Evolutionary conservation across 2,888 invertebrate genomes (phyloP).

Genomic region (Eudemis profundana): DNA sequence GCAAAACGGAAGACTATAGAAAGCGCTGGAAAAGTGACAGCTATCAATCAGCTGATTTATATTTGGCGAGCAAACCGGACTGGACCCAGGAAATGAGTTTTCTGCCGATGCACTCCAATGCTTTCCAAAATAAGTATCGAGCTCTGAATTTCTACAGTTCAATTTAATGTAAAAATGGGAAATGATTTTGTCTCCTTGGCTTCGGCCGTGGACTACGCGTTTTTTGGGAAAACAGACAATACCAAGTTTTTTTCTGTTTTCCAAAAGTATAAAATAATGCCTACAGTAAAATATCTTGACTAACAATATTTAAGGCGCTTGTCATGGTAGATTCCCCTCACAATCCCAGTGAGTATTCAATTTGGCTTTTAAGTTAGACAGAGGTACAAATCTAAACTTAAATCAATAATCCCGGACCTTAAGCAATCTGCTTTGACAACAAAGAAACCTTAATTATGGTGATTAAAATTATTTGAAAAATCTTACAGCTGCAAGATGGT

Average conservation of each 20-base stretch:
- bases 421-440: not conserved
- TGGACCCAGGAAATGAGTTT: slow-evolving; percentile 39
- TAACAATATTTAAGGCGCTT: no score
- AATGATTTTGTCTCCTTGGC: not conserved
- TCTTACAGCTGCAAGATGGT: not conserved
- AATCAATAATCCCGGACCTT: no score
- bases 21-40: slow-evolving; percentile 39
- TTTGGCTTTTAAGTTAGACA: no score
- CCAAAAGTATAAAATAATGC: no score
- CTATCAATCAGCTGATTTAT: slow-evolving; percentile 38
- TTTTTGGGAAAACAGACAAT: no score
- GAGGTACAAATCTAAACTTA: no score
- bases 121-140: not conserved
- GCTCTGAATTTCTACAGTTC: not conserved
- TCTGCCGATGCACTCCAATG: slow-evolving; percentile 4
- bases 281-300: no score
- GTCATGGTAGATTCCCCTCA: no score
- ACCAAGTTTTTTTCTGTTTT: no score
- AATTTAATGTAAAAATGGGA: not conserved
- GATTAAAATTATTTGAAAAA: slow-evolving; percentile 6
- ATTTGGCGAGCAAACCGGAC: slow-evolving; percentile 22
- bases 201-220: not conserved
- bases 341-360: no score
- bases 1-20: slow-evolving; percentile 18
- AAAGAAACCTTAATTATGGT: slow-evolving; percentile 1